A percentile compares a stretch with the other conserved stretches of the same genome.
Evolutionary conservation across 2,113 vertebrate genomes (phyloP).

Genomic region (Hemiprocne comata): DNA sequence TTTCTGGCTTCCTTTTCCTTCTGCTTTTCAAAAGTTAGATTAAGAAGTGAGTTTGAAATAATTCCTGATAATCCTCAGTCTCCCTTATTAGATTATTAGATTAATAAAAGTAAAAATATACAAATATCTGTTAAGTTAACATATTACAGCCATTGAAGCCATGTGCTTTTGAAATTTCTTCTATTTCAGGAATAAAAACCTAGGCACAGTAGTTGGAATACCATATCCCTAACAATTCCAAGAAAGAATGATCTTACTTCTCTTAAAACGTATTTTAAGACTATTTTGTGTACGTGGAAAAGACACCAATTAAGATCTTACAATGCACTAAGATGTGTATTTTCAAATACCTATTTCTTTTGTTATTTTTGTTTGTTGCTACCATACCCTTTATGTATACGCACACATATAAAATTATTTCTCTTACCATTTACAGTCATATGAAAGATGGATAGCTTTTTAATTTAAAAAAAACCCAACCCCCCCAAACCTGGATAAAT

Average conservation of each 20-base stretch:
- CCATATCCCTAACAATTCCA: neutral
- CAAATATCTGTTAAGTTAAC: neutral
- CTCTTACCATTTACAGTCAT: neutral
- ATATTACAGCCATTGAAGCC: neutral
- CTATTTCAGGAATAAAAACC: neutral
- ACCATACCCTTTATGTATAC: neutral
- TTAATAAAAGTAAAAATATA: neutral
- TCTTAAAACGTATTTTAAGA: neutral
- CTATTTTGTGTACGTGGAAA: neutral
- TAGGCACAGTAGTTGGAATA: neutral
- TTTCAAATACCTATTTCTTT: neutral
- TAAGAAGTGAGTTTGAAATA: neutral
- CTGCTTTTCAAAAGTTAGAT: neutral
- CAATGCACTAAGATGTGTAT: neutral
- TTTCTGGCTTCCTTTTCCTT: neutral
- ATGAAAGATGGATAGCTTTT: neutral
- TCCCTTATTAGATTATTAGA: neutral
- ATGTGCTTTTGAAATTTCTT: neutral
- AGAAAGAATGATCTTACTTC: neutral
- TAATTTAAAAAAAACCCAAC: neutral
- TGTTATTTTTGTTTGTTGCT: neutral
- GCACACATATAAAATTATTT: neutral
- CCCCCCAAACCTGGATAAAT: neutral
- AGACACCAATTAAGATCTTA: neutral
- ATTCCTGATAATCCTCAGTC: neutral